A percentile compares a stretch with the other conserved stretches of the same genome.
phyloP scores from a whole-genome alignment of 1,140 invertebrate genomes.

The Andrena cerasifolii region DNA sequence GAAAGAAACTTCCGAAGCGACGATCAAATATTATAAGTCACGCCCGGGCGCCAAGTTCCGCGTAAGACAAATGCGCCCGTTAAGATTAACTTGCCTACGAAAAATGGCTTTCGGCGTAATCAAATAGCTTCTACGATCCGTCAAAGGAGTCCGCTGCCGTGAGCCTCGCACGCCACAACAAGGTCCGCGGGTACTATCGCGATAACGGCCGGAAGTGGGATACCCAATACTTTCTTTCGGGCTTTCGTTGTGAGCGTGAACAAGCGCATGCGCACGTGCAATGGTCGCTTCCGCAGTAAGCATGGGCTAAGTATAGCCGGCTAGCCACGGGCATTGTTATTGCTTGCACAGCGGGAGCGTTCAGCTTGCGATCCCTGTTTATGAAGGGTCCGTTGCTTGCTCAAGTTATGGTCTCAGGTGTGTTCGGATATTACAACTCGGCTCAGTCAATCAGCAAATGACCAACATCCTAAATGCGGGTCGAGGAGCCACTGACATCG shows the following conservation, averaged over 20 bases:
- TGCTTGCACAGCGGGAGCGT: constrained; percentile 71
- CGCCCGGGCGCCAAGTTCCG: not conserved
- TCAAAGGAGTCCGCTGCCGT: constrained; percentile 13
- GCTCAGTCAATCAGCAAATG: constrained; percentile 62
- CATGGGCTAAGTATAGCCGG: constrained; percentile 75
- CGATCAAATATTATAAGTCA: constrained; percentile 6
- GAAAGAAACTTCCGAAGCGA: not conserved
- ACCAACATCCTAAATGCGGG: constrained; percentile 30
- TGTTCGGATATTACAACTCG: constrained; percentile 71
- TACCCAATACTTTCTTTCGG: constrained; percentile 59
- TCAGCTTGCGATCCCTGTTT: constrained; percentile 72
- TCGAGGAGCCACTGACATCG: not conserved
- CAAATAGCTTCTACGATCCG: not conserved
- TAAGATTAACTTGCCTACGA: not conserved
- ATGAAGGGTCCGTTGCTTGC: constrained; percentile 71
- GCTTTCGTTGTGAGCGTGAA: constrained; percentile 44
- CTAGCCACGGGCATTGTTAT: constrained; percentile 77
- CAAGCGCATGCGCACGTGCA: constrained; percentile 65
- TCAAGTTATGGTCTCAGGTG: constrained; percentile 77
- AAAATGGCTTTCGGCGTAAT: constrained; percentile 19
- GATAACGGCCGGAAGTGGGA: constrained; percentile 61
- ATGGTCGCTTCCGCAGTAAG: constrained; percentile 60
- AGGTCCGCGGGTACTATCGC: constrained; percentile 41
- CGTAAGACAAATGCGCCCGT: not conserved
- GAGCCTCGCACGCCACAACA: constrained; percentile 39